Percentiles rank a stretch among this genome's conserved stretches.
These are phyloP conservation scores for Chydorus sphaericus DNA, from an alignment of 2,888 invertebrate species.

Conservation along the genomic window DNA sequence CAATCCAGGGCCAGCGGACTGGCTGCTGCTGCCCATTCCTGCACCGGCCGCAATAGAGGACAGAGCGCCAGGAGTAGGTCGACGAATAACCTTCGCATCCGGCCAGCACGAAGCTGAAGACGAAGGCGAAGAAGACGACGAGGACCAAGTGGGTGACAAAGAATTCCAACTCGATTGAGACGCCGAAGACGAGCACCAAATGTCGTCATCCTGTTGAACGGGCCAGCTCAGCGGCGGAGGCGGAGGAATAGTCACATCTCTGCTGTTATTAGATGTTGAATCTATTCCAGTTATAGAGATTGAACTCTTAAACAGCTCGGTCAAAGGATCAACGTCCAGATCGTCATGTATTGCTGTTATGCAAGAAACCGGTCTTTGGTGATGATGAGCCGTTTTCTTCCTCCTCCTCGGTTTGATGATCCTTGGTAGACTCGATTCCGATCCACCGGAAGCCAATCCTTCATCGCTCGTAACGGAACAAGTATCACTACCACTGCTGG, in stretches of 20 bases:
- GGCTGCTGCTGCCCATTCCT: no score
- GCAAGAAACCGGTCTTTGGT: background rate
- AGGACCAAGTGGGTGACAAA: background rate
- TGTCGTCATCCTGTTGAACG: conserved; percentile 20
- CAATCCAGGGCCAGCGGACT: no score
- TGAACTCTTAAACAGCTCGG: background rate
- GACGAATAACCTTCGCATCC: conserved; percentile 8
- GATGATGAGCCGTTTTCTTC: conserved; percentile 47
- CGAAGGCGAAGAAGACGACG: background rate
- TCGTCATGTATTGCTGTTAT: no score
- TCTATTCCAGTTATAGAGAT: background rate
- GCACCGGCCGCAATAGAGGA: conserved; percentile 17
- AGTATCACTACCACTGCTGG: conserved; percentile 10
- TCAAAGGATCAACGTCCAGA: background rate
- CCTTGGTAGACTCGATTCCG: conserved; percentile 65
- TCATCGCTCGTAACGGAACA: conserved; percentile 43
- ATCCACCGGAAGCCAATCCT: conserved; percentile 43
- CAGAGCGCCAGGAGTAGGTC: conserved; percentile 17
- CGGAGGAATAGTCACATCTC: conserved; percentile 40
- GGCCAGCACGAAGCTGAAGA: conserved; percentile 12
- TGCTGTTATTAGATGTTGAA: conserved; percentile 27
- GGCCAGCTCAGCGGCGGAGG: conserved; percentile 15
- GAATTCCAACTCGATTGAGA: conserved; percentile 4
- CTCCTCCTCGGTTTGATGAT: conserved; percentile 77
- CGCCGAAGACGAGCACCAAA: conserved; percentile 1